Percentiles rank a stretch among this genome's conserved stretches.
Conservation (phyloP, 2,888 invertebrate genomes). For the Dryococelus australis region DNA sequence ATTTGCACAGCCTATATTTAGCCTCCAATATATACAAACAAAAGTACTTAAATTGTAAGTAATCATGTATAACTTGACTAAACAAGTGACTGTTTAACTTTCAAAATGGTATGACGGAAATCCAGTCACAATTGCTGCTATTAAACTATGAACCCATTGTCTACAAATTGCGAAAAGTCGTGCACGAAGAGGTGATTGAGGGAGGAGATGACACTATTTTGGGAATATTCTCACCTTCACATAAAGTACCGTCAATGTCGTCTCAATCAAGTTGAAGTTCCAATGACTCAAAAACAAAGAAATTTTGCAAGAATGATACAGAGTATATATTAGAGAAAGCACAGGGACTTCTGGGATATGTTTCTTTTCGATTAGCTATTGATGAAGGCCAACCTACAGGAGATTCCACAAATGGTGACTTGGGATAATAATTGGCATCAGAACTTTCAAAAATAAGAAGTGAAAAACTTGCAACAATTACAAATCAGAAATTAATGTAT, state of each 20-base stretch:
- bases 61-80: too few relatives aligned
- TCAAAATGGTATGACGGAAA: too few relatives aligned
- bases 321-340: not conserved
- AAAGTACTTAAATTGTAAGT: too few relatives aligned
- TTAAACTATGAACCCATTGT: not conserved
- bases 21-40: too few relatives aligned
- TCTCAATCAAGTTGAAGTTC: not conserved
- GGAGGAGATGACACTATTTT: not conserved
- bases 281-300: not conserved
- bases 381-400: not conserved
- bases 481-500: not conserved
- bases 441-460: slow-evolving; percentile 1
- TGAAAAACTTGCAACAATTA: not conserved
- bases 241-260: not conserved
- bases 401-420: not conserved
- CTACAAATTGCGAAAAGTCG: not conserved
- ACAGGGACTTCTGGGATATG: not conserved
- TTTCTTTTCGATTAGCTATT: not conserved
- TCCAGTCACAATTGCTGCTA: not conserved
- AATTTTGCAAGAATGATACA: not conserved
- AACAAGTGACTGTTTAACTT: too few relatives aligned
- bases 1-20: too few relatives aligned
- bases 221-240: not conserved
- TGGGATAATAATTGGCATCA: not conserved
- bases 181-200: not conserved